Evolutionary conservation across 1,140 invertebrate genomes (phyloP).

Genomic region (Sarcophaga bullata): DNA sequence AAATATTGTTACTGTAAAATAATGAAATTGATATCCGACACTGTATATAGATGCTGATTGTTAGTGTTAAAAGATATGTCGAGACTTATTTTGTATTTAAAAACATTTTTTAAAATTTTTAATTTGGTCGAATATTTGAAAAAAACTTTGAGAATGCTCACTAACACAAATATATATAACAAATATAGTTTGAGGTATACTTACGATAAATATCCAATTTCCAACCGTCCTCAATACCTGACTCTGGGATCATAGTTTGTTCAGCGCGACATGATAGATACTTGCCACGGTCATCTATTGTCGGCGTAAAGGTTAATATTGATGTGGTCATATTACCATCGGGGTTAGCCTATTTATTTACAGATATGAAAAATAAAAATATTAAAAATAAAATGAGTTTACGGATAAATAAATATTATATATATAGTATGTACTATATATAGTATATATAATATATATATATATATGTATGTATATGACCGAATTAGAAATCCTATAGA

Average conservation of each 20-base stretch:
- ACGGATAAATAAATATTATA: not conserved
- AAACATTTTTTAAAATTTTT: too few relatives aligned
- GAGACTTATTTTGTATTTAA: too few relatives aligned
- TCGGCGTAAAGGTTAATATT: slow-evolving; percentile 81
- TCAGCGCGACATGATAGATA: slow-evolving; percentile 82
- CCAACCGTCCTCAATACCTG: slow-evolving; percentile 82
- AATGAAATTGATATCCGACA: too few relatives aligned
- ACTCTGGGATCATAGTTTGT: slow-evolving; percentile 78
- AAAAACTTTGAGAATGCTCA: too few relatives aligned
- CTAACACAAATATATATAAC: too few relatives aligned
- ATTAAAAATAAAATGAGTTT: not conserved
- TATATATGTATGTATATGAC: too few relatives aligned
- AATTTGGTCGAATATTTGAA: too few relatives aligned
- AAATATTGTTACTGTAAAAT: too few relatives aligned
- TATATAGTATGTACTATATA: not conserved
- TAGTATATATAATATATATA: too few relatives aligned
- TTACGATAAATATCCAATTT: slow-evolving; percentile 90
- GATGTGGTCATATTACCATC: slow-evolving; percentile 89
- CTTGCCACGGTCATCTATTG: slow-evolving; percentile 85
- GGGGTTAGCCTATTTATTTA: slow-evolving; percentile 71
- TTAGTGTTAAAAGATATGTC: too few relatives aligned
- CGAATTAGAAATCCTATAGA: too few relatives aligned
- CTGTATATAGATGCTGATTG: too few relatives aligned
- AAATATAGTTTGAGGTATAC: slow-evolving; percentile 59
- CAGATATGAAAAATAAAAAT: slow-evolving; percentile 4